Evolutionary conservation across 2,797 vertebrate genomes (phyloP).

Genomic region (Platalea minor): DNA sequence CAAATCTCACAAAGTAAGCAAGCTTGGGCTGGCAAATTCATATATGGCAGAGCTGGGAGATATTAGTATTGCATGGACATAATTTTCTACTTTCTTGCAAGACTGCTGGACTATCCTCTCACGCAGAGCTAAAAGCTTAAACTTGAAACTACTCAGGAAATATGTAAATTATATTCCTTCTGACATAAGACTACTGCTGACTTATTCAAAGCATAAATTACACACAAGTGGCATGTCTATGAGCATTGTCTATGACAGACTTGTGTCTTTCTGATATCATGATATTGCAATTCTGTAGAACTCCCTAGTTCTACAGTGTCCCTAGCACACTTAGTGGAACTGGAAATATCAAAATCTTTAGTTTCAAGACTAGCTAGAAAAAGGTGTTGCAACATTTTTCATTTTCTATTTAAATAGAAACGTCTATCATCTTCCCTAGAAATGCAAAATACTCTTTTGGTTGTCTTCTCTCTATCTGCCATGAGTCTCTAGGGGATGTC

Average conservation of each 20-base stretch:
- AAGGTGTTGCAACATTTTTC: not conserved
- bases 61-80: not conserved
- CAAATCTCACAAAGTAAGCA: not conserved
- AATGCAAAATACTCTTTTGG: not conserved
- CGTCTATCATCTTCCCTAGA: not conserved
- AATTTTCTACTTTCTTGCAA: not conserved
- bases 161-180: rapidly evolving
- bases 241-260: not conserved
- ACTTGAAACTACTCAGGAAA: not conserved
- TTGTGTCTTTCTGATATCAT: not conserved
- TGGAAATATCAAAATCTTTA: not conserved
- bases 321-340: not conserved
- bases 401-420: not conserved
- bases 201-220: not conserved
- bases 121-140: not conserved
- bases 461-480: not conserved
- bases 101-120: not conserved
- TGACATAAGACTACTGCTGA: not conserved
- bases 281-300: not conserved
- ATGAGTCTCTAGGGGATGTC: not conserved
- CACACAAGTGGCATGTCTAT: not conserved
- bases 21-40: not conserved
- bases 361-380: not conserved
- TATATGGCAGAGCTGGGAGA: not conserved
- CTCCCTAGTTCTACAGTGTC: not conserved